Evolutionary conservation across 2,888 invertebrate genomes (phyloP), one percentile per base, ranked within the genome.

Genomic region (Eupithecia subumbrata): DNA sequence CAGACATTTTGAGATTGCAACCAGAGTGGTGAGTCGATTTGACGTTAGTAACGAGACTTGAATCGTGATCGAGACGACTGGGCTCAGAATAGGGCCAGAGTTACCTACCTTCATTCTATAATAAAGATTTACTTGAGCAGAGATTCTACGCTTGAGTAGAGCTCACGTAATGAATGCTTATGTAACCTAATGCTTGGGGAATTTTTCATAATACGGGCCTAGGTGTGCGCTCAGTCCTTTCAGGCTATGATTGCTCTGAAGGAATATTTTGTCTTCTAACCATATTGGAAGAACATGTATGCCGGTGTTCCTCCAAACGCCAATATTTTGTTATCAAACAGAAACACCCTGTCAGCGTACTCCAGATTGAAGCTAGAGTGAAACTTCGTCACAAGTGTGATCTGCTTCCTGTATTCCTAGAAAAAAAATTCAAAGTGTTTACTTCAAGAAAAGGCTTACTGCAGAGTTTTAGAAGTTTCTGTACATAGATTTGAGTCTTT

Each of bases 261-360:
- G n/a, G 52, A 22, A 56, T 9, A 63, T 63, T 7, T 16, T 30
- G 43, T 43, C 12, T 67, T 60, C 83, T 85, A 81, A 92, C 94
- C 94, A 81, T 88, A 92, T 81, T 87, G 90, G 76, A 90, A 94
- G 80, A 92, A 94, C 90, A 94, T 89, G 77, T 90, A 94, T 11
- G 91, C 93, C 2, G 93, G 93, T 0, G 93, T 91, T 8, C 94
- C 94, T 9, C 94, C 94, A 70, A 92, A 93, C 0, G 90, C 87
- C 40, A 93, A 77, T 3, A 85, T 69, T 74, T 86, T 89, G 60
- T 78, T 85, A 75, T 92, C 91, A 72, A 93, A 92, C 30, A 92
- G 72, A 77, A 93, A 94, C 16, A 91, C 84, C 2, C 94, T 86
- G 74, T 94, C 94, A 0, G 90, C 89, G 64, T 84, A 89, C 76